Conservation (phyloP, 2,888 invertebrate genomes). For the Netelia virgata region DNA sequence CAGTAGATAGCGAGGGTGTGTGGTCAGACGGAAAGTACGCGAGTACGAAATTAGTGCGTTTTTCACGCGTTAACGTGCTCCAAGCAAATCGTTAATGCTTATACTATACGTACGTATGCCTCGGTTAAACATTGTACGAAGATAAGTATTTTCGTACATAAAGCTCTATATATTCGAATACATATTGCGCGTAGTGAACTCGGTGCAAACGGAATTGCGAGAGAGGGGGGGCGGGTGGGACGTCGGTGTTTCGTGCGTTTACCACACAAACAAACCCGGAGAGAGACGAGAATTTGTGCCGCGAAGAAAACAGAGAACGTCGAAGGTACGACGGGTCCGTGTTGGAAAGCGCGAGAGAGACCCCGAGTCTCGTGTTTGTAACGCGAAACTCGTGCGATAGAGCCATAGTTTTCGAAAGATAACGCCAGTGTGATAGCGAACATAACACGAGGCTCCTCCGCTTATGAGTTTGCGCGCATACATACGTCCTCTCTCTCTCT, state of each 20-base stretch:
- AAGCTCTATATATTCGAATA: not conserved
- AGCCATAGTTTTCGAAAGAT: constrained; percentile 64
- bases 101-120: not conserved
- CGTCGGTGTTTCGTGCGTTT: constrained; percentile 20
- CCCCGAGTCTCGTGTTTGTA: constrained; percentile 51
- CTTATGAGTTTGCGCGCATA: constrained; percentile 52
- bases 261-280: constrained; percentile 3
- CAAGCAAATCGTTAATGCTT: constrained; percentile 16
- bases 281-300: constrained; percentile 3
- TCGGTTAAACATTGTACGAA: not conserved
- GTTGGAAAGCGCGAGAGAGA: not conserved
- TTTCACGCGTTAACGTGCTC: constrained; percentile 38
- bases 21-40: constrained; percentile 31
- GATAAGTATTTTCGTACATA: not conserved
- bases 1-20: constrained; percentile 10
- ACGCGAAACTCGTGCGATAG: constrained; percentile 63
- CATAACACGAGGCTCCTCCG: constrained; percentile 62
- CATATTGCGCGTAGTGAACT: not conserved
- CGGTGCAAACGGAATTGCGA: constrained; percentile 1
- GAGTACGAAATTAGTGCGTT: constrained; percentile 40
- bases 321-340: not conserved
- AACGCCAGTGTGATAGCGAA: constrained; percentile 64
- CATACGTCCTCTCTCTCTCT: constrained; percentile 15
- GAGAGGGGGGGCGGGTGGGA: too few relatives aligned
- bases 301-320: constrained; percentile 10